Base-by-base conservation (phyloP, 2,113 vertebrate genomes). In the Azemiops feae region DNA sequence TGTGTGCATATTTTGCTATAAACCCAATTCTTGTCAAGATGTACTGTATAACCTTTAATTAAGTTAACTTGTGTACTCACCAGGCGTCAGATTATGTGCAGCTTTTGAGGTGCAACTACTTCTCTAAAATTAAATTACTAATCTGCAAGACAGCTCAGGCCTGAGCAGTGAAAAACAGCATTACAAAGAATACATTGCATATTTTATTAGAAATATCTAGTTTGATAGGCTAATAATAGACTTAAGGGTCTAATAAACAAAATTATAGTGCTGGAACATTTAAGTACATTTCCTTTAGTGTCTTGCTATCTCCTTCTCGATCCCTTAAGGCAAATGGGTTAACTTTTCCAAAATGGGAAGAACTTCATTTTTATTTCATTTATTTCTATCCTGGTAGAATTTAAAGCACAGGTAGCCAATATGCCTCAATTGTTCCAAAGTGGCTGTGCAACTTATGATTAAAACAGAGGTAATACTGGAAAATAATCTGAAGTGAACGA, bases 401-500 rank as follows among this genome's bases (percentile, higher is more conserved):
- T 60, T 86, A 90, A 22, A 91, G 18, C 10, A 0, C 18, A 0
- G 34, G n/a, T 5, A 23, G 25, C 27, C 27, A 0, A 4, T 0
- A 25, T 3, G 53, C 55, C 23, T 91, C 64, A 85, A 60, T 30
- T 0, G 0, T 34, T 53, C n/a, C 8, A 89, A 88, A 53, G 27
- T 23, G 57, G 89, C 53, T n/a, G 23, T 0, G 0, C 20, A 87
- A 3, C 39, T 92, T 11, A 50, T 3, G 43, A 93, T 64, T 88
- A 93, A 90, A 95, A 87, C 92, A 92, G 0, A 0, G 12, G 0
- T 0, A 18, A 60, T 50, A 47, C 0, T 0, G 57, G 34, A 5
- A 95, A 96, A 85, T 0, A 11, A 47, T 93, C 0, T 0, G 69
- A 0, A 91, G 93, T 53, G 89, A 43, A 0, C 0, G 3, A 92